A percentile compares a stretch with the other conserved stretches of the same genome.
Conservation (phyloP, 2,113 vertebrate genomes). For the Ochotona princeps region DNA sequence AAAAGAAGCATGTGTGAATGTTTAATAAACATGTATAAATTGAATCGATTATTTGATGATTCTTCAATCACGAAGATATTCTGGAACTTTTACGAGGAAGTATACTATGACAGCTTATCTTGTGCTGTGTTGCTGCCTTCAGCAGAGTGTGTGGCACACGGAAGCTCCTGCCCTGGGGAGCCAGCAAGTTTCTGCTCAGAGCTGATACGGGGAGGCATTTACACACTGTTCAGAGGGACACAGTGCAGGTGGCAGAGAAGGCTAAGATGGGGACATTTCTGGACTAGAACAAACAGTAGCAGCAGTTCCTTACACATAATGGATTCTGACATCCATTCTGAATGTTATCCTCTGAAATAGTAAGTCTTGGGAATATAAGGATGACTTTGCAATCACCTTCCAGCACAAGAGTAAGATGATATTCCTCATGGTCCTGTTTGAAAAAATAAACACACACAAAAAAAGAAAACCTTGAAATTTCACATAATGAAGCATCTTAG, state of each 20-base stretch:
- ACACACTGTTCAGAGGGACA: background rate
- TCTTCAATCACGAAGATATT: constrained; percentile 53
- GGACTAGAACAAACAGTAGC: background rate
- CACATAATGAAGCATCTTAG: background rate
- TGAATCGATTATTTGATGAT: constrained; percentile 72
- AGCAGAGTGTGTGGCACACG: background rate
- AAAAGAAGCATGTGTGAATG: constrained; percentile 57
- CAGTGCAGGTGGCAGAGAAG: background rate
- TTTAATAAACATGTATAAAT: constrained; percentile 75
- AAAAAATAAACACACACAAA: background rate
- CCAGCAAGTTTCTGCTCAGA: background rate
- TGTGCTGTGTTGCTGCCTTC: background rate
- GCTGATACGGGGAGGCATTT: background rate
- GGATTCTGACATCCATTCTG: background rate
- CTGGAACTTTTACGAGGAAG: constrained; percentile 47
- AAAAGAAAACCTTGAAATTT: background rate
- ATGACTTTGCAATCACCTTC: background rate
- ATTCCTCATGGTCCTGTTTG: background rate
- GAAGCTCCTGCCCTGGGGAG: background rate
- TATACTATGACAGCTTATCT: background rate
- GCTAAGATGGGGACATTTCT: background rate
- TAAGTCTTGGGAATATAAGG: background rate
- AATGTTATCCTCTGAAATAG: background rate
- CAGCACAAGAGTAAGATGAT: background rate
- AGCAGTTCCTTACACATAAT: background rate